phyloP scores from a whole-genome alignment of 2,113 vertebrate genomes.

The Lepidothrix coronata region DNA sequence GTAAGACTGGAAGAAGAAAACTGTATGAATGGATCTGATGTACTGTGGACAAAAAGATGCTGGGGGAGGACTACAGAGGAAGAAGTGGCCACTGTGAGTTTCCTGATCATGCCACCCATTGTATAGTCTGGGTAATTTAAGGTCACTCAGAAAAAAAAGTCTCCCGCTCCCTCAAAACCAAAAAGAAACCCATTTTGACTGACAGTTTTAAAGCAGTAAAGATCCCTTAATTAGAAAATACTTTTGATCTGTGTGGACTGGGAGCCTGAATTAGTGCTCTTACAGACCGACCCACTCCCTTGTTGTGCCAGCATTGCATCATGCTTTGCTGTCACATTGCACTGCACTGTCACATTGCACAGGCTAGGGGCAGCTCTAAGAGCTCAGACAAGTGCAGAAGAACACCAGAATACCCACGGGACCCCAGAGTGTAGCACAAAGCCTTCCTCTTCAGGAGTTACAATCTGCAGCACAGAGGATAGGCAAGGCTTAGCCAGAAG shows the following conservation, averaged over 20 bases:
- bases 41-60: constrained; percentile 70
- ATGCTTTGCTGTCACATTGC: rapidly evolving
- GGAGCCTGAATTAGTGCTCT: background rate
- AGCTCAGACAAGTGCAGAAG: background rate
- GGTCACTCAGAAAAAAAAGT: constrained; percentile 45
- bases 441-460: background rate
- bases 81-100: constrained; percentile 49
- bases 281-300: background rate
- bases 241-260: background rate
- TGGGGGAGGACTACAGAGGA: constrained; percentile 45
- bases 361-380: background rate
- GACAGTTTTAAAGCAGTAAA: background rate
- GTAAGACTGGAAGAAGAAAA: constrained; percentile 68
- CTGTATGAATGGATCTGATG: constrained; percentile 71
- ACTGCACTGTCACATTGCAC: too few species aligned
- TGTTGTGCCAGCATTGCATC: background rate
- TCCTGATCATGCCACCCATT: background rate
- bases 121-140: constrained; percentile 42
- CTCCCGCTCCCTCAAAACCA: background rate
- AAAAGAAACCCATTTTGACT: background rate
- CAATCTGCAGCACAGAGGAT: background rate
- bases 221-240: background rate
- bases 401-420: background rate
- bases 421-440: background rate
- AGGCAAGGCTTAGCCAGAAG: background rate